Percentiles rank a stretch among this genome's conserved stretches.
These are phyloP conservation scores for Ormyrus thymus DNA, from an alignment of 2,888 invertebrate genomes.

Conservation along the genomic window DNA sequence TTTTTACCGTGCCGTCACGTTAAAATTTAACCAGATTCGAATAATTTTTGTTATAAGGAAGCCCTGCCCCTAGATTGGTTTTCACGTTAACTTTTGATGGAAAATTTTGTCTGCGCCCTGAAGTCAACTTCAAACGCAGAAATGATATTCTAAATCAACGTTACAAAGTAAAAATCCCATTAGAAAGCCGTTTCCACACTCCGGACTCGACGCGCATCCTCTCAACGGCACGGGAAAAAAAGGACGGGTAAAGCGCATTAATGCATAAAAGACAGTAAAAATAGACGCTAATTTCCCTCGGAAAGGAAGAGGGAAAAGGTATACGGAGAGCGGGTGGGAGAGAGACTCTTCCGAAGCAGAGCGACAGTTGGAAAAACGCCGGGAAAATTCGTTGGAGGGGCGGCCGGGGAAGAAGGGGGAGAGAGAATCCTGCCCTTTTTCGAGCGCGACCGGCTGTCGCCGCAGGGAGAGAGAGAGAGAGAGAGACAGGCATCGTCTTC, in stretches of 20 bases:
- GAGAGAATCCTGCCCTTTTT: slow-evolving; percentile 23
- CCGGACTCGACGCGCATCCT: background rate
- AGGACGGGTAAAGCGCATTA: background rate
- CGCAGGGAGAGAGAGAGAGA: background rate
- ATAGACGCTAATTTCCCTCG: no score
- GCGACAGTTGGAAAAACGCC: slow-evolving; percentile 44
- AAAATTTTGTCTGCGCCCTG: no score
- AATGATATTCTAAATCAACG: no score
- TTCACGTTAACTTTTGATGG: no score
- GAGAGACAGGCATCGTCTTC: slow-evolving; percentile 35
- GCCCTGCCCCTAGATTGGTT: no score
- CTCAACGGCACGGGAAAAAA: background rate
- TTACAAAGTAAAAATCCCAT: slow-evolving; percentile 20
- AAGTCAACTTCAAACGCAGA: no score
- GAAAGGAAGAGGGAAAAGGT: no score
- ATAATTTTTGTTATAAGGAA: no score
- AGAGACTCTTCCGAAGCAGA: slow-evolving; percentile 6
- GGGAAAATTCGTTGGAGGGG: slow-evolving; percentile 12
- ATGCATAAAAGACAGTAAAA: no score
- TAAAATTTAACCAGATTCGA: no score
- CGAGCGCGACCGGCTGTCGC: slow-evolving; percentile 30
- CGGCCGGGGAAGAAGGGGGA: background rate
- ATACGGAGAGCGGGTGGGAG: no score
- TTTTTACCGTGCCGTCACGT: no score
- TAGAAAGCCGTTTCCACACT: background rate